Base-by-base conservation (phyloP, 2,797 vertebrate genomes). In the Peromyscus eremicus region DNA sequence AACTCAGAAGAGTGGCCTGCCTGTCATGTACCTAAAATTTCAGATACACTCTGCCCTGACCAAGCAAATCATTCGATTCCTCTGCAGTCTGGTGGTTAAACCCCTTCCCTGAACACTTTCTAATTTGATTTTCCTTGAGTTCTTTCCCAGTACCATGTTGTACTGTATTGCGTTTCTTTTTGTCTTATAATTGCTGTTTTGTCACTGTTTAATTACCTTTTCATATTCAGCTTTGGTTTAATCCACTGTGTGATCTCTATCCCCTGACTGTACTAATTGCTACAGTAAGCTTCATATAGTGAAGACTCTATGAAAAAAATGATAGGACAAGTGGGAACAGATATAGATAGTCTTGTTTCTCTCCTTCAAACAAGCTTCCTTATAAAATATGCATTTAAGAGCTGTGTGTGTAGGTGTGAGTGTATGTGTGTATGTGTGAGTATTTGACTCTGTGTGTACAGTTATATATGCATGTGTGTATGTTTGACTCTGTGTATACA, bases 201-300 rank as follows among this genome's bases (percentile, higher is more conserved):
- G 66, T 76, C 49, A 40, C 80, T 37, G 13, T 76, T 94, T 73
- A 89, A n/a, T 93, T 90, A 52, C 55, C 40, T 37, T 6, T 79
- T 96, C 94, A 60, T 82, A 83, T 80, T 57, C 62, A 25, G 43
- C 14, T 85, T 92, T 6, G 52, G 19, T 84, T 90, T 83, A 76
- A 71, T 29, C 57, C 17, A 81, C 77, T 37, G 7, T 92, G 49
- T 91, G 1, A 1, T 66, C 90, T 91, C 68, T 86, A 2, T 84
- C 76, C 76, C 70, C 37, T 85, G 49, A n/a, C 76, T 81, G 57
- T 62, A 95, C 43, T 60, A n/a, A 40, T 34, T 64, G 49, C n/a
- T 70, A 37, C 2, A 62, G 34, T 71, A 82, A 80, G 10, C 89
- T n/a, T 82, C 43, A 12, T 68, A 80, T 70, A 70, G 52, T 81